phyloP scores from a whole-genome alignment of 2,797 vertebrate species.

The Lagocephalus sceleratus region DNA sequence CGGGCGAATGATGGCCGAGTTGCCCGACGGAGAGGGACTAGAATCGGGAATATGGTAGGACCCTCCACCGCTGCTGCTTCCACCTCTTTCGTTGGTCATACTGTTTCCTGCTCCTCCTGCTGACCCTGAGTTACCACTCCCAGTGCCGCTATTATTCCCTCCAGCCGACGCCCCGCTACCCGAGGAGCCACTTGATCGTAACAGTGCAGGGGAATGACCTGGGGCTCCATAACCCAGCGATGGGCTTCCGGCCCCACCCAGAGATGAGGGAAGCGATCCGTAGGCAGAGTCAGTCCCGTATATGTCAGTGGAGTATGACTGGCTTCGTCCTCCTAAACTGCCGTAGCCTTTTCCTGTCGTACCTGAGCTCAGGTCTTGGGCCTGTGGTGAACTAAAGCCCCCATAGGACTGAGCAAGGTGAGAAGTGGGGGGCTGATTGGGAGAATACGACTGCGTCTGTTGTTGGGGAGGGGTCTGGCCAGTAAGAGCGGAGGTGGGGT shows the following conservation, averaged over 20 bases:
- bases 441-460: conserved; percentile 79
- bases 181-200: conserved; percentile 77
- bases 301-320: conserved; percentile 77
- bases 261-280: conserved; percentile 77
- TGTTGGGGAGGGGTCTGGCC: conserved; percentile 78
- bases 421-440: conserved; percentile 77
- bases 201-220: conserved; percentile 90
- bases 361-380: conserved; percentile 85
- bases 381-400: conserved; percentile 87
- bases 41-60: conserved; percentile 82
- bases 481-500: conserved; percentile 75
- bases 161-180: conserved; percentile 78
- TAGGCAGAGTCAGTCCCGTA: conserved; percentile 80
- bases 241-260: conserved; percentile 86
- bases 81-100: conserved; percentile 67
- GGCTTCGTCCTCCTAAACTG: conserved; percentile 71
- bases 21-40: conserved; percentile 86
- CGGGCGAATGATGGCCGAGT: conserved; percentile 85
- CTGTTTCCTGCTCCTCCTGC: conserved; percentile 69
- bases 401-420: conserved; percentile 80
- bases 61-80: conserved; percentile 67
- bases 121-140: conserved; percentile 69
- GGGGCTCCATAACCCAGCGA: conserved; percentile 86
- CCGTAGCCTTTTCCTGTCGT: conserved; percentile 77
- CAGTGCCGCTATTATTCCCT: conserved; percentile 69